A percentile compares a stretch with the other conserved stretches of the same genome.
These are phyloP conservation scores for Amiota mariae DNA, from an alignment of 2,888 invertebrate genomes.

Conservation along the genomic window DNA sequence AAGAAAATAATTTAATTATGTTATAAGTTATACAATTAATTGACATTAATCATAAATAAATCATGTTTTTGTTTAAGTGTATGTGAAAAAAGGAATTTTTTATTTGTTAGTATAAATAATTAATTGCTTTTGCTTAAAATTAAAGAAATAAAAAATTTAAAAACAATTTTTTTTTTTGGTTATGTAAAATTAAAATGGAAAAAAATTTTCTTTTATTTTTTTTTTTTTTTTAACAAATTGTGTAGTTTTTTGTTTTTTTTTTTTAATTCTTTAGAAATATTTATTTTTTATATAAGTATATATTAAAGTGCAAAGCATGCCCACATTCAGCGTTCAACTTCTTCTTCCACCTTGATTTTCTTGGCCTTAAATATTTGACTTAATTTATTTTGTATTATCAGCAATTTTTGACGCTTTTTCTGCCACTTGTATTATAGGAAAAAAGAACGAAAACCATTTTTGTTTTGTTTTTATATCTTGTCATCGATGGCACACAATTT, in stretches of 20 bases:
- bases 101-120: background rate
- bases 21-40: no score
- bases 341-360: background rate
- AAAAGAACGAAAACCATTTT: slow-evolving; percentile 41
- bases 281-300: slow-evolving; percentile 7
- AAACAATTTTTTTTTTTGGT: background rate
- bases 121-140: background rate
- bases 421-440: slow-evolving; percentile 36
- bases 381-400: slow-evolving; percentile 31
- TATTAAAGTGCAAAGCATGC: slow-evolving; percentile 52
- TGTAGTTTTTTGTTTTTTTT: slow-evolving; percentile 31
- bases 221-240: slow-evolving; percentile 1
- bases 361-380: slow-evolving; percentile 20
- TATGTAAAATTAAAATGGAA: slow-evolving; percentile 10
- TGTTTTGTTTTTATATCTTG: slow-evolving; percentile 39
- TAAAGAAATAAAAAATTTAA: slow-evolving; percentile 5
- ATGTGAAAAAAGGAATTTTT: background rate
- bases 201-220: slow-evolving; percentile 15
- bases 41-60: background rate
- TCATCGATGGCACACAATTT: slow-evolving; percentile 61
- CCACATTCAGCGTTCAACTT: slow-evolving; percentile 44
- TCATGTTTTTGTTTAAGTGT: background rate
- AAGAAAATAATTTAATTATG: no score
- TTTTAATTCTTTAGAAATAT: slow-evolving; percentile 44
- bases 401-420: no score